Evolutionary conservation across 2,888 invertebrate genomes (phyloP).

Genomic region (Drosophila greeni): DNA sequence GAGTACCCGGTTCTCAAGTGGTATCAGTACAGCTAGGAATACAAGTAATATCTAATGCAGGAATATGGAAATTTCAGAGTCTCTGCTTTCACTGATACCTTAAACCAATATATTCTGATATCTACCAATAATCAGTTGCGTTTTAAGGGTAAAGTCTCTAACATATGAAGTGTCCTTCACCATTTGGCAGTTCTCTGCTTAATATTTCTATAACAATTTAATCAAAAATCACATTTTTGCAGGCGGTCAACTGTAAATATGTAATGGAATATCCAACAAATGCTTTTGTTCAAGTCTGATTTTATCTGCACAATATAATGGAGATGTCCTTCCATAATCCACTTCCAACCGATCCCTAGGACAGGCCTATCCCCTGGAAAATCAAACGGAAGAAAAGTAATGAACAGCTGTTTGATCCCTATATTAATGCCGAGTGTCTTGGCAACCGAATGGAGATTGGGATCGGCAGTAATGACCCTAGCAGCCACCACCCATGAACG

Average conservation of each 20-base stretch:
- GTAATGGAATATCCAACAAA: not conserved
- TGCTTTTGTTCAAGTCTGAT: not conserved
- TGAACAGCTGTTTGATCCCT: constrained; percentile 48
- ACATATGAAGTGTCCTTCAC: not conserved
- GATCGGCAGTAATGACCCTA: constrained; percentile 30
- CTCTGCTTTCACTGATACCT: not conserved
- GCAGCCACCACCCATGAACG: constrained; percentile 21
- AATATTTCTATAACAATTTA: not conserved
- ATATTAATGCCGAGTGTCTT: constrained; percentile 13
- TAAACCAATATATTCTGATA: not conserved
- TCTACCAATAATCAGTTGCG: too few relatives aligned
- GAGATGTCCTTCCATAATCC: not conserved
- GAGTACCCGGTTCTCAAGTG: not conserved
- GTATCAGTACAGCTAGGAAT: not conserved
- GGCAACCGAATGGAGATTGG: constrained; percentile 40
- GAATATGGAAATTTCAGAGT: not conserved
- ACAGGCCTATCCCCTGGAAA: not conserved
- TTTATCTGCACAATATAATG: not conserved
- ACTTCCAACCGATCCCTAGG: not conserved
- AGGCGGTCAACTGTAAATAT: not conserved
- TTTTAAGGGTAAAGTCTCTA: not conserved
- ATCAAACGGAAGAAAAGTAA: constrained; percentile 6
- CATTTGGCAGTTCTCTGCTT: not conserved
- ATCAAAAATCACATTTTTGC: not conserved
- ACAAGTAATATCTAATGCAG: not conserved